A percentile compares a stretch with the other conserved stretches of the same genome.
Evolutionary conservation across 1,140 invertebrate genomes (phyloP).

Genomic region (Pseudachorutes palmiensis): DNA sequence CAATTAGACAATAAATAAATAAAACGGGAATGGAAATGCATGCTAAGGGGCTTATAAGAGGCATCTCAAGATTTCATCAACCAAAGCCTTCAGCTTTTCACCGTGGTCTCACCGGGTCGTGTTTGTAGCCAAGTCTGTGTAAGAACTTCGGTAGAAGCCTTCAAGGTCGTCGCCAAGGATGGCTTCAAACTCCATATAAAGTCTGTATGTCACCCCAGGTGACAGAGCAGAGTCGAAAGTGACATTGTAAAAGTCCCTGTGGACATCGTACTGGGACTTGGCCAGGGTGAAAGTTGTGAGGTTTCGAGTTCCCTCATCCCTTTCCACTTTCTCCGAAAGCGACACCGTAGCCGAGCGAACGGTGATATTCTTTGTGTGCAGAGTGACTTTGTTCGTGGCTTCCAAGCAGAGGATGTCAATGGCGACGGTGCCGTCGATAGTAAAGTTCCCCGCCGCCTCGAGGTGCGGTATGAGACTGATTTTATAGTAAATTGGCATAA

Average conservation of each 20-base stretch:
- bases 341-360: slow-evolving; percentile 51
- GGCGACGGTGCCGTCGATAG: slow-evolving; percentile 61
- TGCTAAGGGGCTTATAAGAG: too few relatives aligned
- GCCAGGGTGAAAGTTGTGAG: background rate
- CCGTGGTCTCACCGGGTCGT: slow-evolving; percentile 51
- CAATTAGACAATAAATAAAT: too few relatives aligned
- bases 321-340: slow-evolving; percentile 39
- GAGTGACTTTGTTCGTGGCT: slow-evolving; percentile 60
- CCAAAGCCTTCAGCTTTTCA: too few relatives aligned
- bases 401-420: slow-evolving; percentile 58
- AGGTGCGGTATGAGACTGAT: slow-evolving; percentile 62
- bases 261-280: slow-evolving; percentile 27
- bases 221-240: slow-evolving; percentile 16
- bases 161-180: slow-evolving; percentile 43
- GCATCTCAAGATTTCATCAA: too few relatives aligned
- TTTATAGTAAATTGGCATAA: slow-evolving; percentile 59
- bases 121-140: slow-evolving; percentile 55
- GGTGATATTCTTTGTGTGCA: slow-evolving; percentile 62
- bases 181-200: slow-evolving; percentile 26
- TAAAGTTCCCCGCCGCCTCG: slow-evolving; percentile 57
- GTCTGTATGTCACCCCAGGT: slow-evolving; percentile 21
- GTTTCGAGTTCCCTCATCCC: background rate
- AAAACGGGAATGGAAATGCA: too few relatives aligned
- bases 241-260: slow-evolving; percentile 36
- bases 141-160: slow-evolving; percentile 82